Evolutionary conservation across 2,888 invertebrate species (phyloP).

Genomic region (Metalampra italica): DNA sequence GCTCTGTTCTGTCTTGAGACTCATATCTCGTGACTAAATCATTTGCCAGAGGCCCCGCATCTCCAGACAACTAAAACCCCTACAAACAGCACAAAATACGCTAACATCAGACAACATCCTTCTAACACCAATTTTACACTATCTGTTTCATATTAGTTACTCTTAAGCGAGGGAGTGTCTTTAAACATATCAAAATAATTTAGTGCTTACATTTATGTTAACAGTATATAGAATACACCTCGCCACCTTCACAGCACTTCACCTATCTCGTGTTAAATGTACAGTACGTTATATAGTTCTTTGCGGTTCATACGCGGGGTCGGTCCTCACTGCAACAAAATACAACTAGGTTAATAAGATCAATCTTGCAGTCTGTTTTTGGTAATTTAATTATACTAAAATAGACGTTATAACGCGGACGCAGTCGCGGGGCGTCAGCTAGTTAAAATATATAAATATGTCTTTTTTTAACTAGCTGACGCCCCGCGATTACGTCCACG

Average conservation of each 20-base stretch:
- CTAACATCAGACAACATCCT: conserved; percentile 44
- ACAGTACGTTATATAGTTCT: conserved; percentile 20
- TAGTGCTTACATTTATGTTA: conserved; percentile 66
- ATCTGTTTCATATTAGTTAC: conserved; percentile 50
- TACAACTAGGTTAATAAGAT: conserved; percentile 2
- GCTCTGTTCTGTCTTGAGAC: too few relatives aligned
- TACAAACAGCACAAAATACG: conserved; percentile 23
- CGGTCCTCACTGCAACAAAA: conserved; percentile 50
- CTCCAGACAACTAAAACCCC: conserved; percentile 32
- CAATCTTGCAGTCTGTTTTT: neutral
- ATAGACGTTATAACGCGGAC: too few relatives aligned
- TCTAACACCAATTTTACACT: conserved; percentile 56
- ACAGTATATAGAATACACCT: conserved; percentile 64
- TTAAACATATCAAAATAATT: conserved; percentile 73
- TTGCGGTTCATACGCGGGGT: conserved; percentile 5
- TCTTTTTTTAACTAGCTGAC: too few relatives aligned
- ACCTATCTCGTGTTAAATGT: conserved; percentile 43
- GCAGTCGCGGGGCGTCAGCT: too few relatives aligned
- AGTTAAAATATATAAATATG: too few relatives aligned
- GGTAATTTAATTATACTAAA: too few relatives aligned
- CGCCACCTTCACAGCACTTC: conserved; percentile 65
- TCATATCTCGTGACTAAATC: too few relatives aligned
- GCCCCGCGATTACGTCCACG: too few relatives aligned
- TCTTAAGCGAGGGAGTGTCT: conserved; percentile 65
- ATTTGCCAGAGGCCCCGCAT: too few relatives aligned